Base-by-base conservation (phyloP, 2,797 vertebrate genomes). In the Peromyscus nudipes region DNA sequence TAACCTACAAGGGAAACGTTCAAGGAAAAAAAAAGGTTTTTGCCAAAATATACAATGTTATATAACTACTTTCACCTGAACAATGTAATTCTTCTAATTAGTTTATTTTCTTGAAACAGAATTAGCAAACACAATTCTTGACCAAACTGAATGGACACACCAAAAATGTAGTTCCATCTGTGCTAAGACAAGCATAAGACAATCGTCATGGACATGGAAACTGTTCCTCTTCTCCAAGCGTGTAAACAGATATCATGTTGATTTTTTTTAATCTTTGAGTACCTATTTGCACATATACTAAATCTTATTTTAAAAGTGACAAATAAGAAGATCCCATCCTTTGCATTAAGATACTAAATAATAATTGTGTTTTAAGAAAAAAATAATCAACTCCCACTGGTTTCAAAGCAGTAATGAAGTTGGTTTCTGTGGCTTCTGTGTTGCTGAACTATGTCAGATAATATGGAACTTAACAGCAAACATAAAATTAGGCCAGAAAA, bases 1-100 rank as follows among this genome's bases (percentile, higher is more conserved):
- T 89, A 91, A 77, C 21, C n/a, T 91, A 94, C 10, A 94, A 80
- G 46, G 34, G 43, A 95, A 96, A 93, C 4, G 82, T 69, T 69
- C 27, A 79, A 31, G 29, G 62, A 21, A 77, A 90, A 85, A 85
- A 31, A 25, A 0, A 9, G 34, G 16, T n/a, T 65, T 71, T 25
- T 25, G 52, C 52, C n/a, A 89, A 97, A 97, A 75, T 81, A 92
- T 7, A 27, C 69, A 91, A 8, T 17, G 6, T n/a, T 87, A 89
- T 87, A 27, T 77, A 29, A 94, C 79, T 80, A 80, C 64, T 83
- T 86, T 43, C 86, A 65, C 27, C 43, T 86, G 34, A 90, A 23
- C 84, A 94, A 25, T 46, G 0, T 79, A 81, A 95, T 31, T 88
- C 43, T 80, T 80, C 80, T 34, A 89, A 82, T 73, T 25, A 43